Percentiles rank a stretch among this genome's conserved stretches.
Evolutionary conservation across 2,888 invertebrate genomes (phyloP).

Genomic region (Ornithoptera alexandrae): DNA sequence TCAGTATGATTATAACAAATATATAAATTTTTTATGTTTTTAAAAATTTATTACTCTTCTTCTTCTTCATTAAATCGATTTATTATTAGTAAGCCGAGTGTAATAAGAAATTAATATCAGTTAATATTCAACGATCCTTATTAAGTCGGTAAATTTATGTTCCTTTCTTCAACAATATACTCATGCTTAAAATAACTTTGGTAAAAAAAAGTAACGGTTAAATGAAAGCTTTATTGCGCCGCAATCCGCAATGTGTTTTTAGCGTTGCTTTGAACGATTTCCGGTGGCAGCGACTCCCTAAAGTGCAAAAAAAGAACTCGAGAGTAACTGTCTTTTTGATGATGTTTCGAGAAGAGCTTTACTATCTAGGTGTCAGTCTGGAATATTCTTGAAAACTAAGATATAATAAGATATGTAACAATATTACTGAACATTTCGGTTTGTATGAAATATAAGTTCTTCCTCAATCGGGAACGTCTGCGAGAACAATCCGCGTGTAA

Average conservation of each 20-base stretch:
- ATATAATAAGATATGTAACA: background rate
- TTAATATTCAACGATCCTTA: background rate
- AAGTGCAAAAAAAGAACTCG: background rate
- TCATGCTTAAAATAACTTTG: background rate
- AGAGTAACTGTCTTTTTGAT: conserved; percentile 2
- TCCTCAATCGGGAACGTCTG: conserved; percentile 7
- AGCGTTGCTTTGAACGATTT: conserved; percentile 14
- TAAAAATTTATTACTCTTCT: too few species aligned
- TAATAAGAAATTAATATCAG: too few species aligned
- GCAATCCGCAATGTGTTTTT: conserved; percentile 8
- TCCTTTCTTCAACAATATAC: background rate
- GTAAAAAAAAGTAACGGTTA: conserved; percentile 7
- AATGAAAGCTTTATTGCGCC: conserved; percentile 6
- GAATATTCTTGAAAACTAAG: too few species aligned
- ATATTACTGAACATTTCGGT: background rate
- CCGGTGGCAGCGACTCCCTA: conserved; percentile 6
- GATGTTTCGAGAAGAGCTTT: background rate
- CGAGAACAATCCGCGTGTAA: conserved; percentile 13
- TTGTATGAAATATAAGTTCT: background rate
- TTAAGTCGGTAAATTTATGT: background rate
- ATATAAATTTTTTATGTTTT: too few species aligned
- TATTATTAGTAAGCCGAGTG: too few species aligned
- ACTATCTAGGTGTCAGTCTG: too few species aligned
- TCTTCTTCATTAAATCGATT: too few species aligned
- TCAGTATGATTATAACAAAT: too few species aligned